Conservation (phyloP, 2,888 invertebrate genomes). For the Hermodice carunculata region DNA sequence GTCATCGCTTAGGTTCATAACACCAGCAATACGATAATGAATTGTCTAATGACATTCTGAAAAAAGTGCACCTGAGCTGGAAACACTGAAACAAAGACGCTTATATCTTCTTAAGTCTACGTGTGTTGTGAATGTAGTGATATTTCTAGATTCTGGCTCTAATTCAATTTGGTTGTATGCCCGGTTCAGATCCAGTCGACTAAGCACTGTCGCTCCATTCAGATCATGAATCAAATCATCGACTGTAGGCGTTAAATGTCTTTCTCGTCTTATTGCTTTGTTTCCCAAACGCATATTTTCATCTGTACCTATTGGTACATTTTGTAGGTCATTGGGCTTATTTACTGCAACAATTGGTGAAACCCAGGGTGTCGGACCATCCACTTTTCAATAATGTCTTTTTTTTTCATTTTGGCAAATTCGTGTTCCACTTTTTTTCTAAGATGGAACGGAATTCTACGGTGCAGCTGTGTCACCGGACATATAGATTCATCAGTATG, state of each 20-base stretch:
- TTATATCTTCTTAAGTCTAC: conserved; percentile 42
- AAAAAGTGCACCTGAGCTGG: conserved; percentile 69
- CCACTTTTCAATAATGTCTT: conserved; percentile 1
- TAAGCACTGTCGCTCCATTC: conserved; percentile 42
- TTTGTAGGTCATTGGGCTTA: conserved; percentile 33
- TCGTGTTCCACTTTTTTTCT: no score
- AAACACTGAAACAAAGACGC: conserved; percentile 43
- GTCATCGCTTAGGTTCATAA: conserved; percentile 66
- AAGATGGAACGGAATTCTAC: no score
- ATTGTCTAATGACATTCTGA: conserved; percentile 66
- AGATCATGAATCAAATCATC: conserved; percentile 44
- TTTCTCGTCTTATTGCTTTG: conserved; percentile 41
- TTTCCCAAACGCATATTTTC: conserved; percentile 47
- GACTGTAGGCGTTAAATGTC: conserved; percentile 40
- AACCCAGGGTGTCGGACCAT: conserved; percentile 10
- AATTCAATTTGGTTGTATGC: conserved; percentile 48
- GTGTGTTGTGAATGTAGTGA: conserved; percentile 46
- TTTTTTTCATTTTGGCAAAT: no score
- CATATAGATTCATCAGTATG: no score
- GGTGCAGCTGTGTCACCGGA: no score
- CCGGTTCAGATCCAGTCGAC: conserved; percentile 40
- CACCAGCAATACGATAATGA: conserved; percentile 56
- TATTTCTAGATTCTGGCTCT: conserved; percentile 43
- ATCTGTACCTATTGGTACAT: no score
- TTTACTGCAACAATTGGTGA: conserved; percentile 4